A percentile compares a stretch with the other conserved stretches of the same genome.
Evolutionary conservation across 2,113 vertebrate species (phyloP).

Genomic region (Hucho hucho): DNA sequence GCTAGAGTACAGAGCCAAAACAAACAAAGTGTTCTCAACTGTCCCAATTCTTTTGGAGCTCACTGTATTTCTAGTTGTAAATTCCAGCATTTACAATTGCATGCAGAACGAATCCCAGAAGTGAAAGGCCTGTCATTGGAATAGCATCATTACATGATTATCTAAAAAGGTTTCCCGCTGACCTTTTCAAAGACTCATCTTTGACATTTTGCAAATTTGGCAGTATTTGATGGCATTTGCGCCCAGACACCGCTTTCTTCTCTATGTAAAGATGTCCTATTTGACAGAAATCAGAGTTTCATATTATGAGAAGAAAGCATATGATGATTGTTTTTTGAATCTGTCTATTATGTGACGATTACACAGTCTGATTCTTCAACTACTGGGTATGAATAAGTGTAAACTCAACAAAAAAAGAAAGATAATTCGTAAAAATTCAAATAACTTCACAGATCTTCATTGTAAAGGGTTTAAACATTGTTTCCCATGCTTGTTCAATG

Average conservation of each 20-base stretch:
- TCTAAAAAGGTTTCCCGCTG: slow-evolving; percentile 5
- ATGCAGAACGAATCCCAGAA: neutral
- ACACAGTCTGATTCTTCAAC: too few species aligned
- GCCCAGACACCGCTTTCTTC: neutral
- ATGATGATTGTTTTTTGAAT: too few species aligned
- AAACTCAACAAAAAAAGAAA: too few species aligned
- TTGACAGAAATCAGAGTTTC: neutral
- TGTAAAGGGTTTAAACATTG: too few species aligned
- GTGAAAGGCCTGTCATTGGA: neutral
- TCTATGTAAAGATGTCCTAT: neutral
- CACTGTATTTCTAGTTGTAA: neutral
- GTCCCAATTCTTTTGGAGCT: too few species aligned
- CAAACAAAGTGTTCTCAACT: neutral
- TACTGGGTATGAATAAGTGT: too few species aligned
- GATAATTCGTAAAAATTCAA: too few species aligned
- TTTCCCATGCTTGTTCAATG: too few species aligned
- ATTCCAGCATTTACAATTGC: neutral
- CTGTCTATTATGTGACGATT: too few species aligned
- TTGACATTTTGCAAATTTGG: slow-evolving; percentile 10
- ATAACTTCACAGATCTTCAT: too few species aligned
- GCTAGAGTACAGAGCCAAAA: too few species aligned
- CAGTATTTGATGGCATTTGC: neutral
- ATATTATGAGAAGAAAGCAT: too few species aligned
- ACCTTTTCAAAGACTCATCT: slow-evolving; percentile 9
- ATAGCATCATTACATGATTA: slow-evolving; percentile 7